These are phyloP conservation scores for Endotricha flammealis DNA, from an alignment of 2,888 invertebrate species.

Conservation along the genomic window DNA sequence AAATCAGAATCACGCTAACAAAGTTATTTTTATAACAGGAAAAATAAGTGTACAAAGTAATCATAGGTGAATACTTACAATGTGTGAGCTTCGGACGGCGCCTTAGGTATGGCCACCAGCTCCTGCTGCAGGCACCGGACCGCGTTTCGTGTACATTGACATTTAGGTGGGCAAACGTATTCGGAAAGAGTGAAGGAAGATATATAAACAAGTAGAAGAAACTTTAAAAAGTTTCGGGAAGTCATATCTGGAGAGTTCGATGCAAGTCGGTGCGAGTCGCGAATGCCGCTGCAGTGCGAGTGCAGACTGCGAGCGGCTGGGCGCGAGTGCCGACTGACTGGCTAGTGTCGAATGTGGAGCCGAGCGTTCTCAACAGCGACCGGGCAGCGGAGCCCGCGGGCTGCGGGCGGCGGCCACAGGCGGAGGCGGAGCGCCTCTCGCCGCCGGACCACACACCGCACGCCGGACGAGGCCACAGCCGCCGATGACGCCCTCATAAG, in stretches of 20 bases:
- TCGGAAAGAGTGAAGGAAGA: constrained; percentile 26
- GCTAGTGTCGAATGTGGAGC: constrained; percentile 19
- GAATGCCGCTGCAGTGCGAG: constrained; percentile 10
- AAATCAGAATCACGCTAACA: constrained; percentile 30
- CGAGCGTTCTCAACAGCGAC: constrained; percentile 11
- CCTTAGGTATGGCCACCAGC: constrained; percentile 44
- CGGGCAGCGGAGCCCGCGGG: constrained; percentile 11
- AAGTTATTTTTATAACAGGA: constrained; percentile 23
- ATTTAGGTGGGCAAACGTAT: constrained; percentile 48
- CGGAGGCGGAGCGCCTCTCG: constrained; percentile 6
- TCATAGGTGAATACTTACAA: constrained; percentile 47
- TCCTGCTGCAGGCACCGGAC: constrained; percentile 53
- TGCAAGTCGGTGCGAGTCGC: constrained; percentile 8
- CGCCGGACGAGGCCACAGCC: not conserved
- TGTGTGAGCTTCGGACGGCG: constrained; percentile 48
- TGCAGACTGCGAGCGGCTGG: constrained; percentile 20
- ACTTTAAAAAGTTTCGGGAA: constrained; percentile 29
- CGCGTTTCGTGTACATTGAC: constrained; percentile 47
- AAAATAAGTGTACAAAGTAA: constrained; percentile 20
- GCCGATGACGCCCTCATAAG: too few relatives aligned
- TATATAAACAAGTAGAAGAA: constrained; percentile 38
- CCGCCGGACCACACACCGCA: constrained; percentile 1
- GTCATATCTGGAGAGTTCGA: constrained; percentile 31
- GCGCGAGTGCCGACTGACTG: constrained; percentile 32
- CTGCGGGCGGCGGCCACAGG: constrained; percentile 1